Conservation (phyloP, 2,888 invertebrate genomes). For the Tridacna crocea region DNA sequence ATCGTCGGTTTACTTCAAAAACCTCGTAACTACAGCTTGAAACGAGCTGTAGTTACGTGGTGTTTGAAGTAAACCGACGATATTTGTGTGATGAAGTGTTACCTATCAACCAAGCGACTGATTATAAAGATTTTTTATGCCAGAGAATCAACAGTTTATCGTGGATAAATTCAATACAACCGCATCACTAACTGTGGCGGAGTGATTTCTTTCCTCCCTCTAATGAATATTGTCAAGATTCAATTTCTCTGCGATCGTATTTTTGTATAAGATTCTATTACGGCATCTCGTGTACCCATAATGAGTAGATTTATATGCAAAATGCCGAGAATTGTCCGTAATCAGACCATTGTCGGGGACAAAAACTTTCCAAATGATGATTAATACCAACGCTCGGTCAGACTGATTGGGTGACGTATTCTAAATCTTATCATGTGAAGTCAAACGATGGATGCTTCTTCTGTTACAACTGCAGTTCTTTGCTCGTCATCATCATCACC, state of each 20-base stretch:
- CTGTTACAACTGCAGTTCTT: too few species aligned
- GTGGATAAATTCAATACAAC: neutral
- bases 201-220: neutral
- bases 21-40: too few species aligned
- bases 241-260: constrained; percentile 3
- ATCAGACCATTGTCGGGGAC: neutral
- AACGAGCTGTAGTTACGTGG: too few species aligned
- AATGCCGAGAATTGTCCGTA: neutral
- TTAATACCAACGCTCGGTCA: neutral
- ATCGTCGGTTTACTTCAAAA: too few species aligned
- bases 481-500: too few species aligned
- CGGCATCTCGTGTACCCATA: neutral
- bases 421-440: too few species aligned
- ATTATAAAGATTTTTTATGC: neutral
- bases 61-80: too few species aligned
- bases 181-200: neutral
- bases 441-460: too few species aligned
- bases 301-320: constrained; percentile 2
- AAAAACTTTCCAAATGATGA: neutral
- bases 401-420: neutral
- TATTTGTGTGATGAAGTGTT: too few species aligned
- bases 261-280: neutral
- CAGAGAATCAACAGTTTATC: neutral
- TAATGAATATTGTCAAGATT: neutral
- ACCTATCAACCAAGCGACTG: neutral